Percentiles rank a stretch among this genome's conserved stretches.
phyloP scores from a whole-genome alignment of 1,140 invertebrate species.

The Drosophila melanica region DNA sequence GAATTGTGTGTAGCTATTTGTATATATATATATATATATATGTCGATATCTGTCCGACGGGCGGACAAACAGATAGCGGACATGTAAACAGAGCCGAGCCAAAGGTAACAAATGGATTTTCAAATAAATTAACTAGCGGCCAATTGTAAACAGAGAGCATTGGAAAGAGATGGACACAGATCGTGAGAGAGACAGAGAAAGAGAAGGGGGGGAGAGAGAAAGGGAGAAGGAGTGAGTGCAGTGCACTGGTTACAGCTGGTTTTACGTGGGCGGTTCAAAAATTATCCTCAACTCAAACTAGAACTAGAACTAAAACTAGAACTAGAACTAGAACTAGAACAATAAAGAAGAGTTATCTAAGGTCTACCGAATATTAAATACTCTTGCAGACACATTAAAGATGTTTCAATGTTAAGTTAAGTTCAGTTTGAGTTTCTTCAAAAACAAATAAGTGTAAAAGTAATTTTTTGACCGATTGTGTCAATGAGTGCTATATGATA shows the following conservation, averaged over 20 bases:
- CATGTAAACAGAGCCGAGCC: constrained; percentile 72
- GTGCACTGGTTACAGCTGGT: constrained; percentile 46
- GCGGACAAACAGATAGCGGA: constrained; percentile 20
- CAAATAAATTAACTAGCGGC: constrained; percentile 76
- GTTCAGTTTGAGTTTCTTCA: too few species aligned
- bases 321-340: too few species aligned
- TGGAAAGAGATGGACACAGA: constrained; percentile 15
- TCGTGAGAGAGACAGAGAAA: constrained; percentile 27
- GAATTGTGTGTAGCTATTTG: constrained; percentile 23
- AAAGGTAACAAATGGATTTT: constrained; percentile 82
- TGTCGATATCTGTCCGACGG: constrained; percentile 28
- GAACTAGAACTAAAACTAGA: too few species aligned
- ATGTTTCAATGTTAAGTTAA: too few species aligned
- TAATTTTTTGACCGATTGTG: too few species aligned
- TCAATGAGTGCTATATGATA: too few species aligned
- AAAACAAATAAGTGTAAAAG: too few species aligned
- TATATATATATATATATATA: constrained; percentile 30
- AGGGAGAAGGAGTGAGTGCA: constrained; percentile 24
- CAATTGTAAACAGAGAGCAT: constrained; percentile 66
- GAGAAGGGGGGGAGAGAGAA: constrained; percentile 2
- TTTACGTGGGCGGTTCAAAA: constrained; percentile 18
- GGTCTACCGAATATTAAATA: too few species aligned
- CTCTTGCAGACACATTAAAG: too few species aligned
- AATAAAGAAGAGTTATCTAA: too few species aligned
- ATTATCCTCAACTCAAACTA: background rate